Percentiles rank a stretch among this genome's conserved stretches.
phyloP scores from a whole-genome alignment of 2,113 vertebrate genomes.

The Chloropsis hardwickii region DNA sequence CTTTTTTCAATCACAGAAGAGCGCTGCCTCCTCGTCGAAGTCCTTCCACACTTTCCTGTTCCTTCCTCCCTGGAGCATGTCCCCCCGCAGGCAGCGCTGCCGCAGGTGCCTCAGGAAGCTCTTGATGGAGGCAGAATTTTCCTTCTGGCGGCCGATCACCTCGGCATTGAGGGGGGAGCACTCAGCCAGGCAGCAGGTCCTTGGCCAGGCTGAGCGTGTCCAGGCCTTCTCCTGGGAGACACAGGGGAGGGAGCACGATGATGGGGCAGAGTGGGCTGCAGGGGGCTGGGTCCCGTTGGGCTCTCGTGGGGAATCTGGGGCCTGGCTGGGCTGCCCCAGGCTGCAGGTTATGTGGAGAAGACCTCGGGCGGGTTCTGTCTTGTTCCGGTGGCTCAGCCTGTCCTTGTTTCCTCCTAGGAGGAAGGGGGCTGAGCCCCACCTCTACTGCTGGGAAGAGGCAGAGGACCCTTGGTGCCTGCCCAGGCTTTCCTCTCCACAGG shows the following conservation, averaged over 20 bases:
- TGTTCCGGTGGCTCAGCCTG: background rate
- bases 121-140: background rate
- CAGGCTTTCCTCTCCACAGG: background rate
- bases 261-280: background rate
- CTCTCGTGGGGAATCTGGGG: background rate
- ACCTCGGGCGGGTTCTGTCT: background rate
- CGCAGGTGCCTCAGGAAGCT: background rate
- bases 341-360: background rate
- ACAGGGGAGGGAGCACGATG: background rate
- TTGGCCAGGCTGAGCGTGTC: background rate
- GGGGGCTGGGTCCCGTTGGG: background rate
- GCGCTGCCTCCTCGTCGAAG: background rate
- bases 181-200: background rate
- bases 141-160: background rate
- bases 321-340: background rate
- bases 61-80: background rate
- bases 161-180: accelerated
- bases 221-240: background rate
- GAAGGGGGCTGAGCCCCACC: background rate
- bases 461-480: background rate
- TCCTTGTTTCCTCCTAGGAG: background rate
- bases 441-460: background rate
- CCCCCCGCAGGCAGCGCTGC: background rate
- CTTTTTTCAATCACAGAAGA: background rate
- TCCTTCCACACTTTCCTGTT: background rate